A percentile compares a stretch with the other conserved stretches of the same genome.
Evolutionary conservation across 2,113 vertebrate genomes (phyloP).

Genomic region (Nycticebus coucang): DNA sequence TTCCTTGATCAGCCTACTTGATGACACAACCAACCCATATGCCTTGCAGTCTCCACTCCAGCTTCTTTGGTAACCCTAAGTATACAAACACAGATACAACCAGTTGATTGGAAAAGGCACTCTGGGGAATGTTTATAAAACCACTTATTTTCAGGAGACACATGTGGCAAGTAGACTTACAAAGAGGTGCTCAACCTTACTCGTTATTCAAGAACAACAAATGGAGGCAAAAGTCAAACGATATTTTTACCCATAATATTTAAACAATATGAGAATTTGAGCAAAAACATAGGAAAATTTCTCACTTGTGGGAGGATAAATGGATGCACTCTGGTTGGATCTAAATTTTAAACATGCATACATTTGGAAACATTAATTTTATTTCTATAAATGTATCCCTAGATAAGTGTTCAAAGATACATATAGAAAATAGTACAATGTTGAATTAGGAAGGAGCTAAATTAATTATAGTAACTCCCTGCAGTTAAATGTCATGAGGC

Average conservation of each 20-base stretch:
- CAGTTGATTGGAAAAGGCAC: background rate
- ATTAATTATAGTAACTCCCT: conserved; percentile 45
- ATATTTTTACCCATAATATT: background rate
- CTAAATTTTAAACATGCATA: conserved; percentile 52
- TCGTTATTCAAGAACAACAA: conserved; percentile 1
- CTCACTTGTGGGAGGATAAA: conserved; percentile 37
- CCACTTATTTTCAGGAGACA: background rate
- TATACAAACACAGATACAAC: background rate
- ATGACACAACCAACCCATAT: background rate
- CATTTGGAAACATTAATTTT: conserved; percentile 14
- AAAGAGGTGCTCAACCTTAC: background rate
- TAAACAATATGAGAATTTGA: background rate
- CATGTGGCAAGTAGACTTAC: background rate
- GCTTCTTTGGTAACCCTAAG: background rate
- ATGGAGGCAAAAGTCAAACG: conserved; percentile 40
- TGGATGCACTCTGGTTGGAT: background rate
- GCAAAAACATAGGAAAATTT: background rate
- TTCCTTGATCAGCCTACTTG: background rate
- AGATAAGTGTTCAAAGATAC: background rate
- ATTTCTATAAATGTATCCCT: conserved; percentile 25
- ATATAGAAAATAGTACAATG: conserved; percentile 9
- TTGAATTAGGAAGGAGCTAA: conserved; percentile 40
- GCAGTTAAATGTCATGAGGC: background rate
- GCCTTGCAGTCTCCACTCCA: background rate
- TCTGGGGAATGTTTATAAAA: conserved; percentile 20